Evolutionary conservation across 1,140 invertebrate species (phyloP).

Genomic region (Yoshiicerus persimilis): DNA sequence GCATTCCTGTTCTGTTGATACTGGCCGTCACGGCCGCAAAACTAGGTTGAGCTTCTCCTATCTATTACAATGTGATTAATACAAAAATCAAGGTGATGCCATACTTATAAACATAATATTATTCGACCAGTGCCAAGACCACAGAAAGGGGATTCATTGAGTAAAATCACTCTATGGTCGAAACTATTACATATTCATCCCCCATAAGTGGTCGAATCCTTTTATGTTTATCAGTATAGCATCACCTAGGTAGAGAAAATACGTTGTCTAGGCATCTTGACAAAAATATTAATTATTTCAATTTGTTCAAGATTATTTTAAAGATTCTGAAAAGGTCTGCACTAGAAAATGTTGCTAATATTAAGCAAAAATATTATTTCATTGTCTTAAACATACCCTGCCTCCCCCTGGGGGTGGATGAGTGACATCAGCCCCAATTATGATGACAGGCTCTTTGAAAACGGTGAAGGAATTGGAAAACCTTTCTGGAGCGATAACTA

Average conservation of each 20-base stretch:
- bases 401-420: slow-evolving; percentile 69
- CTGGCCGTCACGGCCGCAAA: slow-evolving; percentile 33
- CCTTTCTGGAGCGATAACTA: slow-evolving; percentile 51
- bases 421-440: slow-evolving; percentile 84
- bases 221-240: too few relatives aligned
- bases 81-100: background rate
- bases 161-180: too few relatives aligned
- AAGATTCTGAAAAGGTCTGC: too few relatives aligned
- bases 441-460: slow-evolving; percentile 60
- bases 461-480: background rate
- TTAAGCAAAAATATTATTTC: background rate
- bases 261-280: too few relatives aligned
- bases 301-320: too few relatives aligned
- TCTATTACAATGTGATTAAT: background rate
- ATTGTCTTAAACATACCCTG: background rate
- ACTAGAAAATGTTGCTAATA: background rate
- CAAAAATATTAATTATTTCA: too few relatives aligned
- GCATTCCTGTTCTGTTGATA: slow-evolving; percentile 35
- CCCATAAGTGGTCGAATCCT: too few relatives aligned
- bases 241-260: too few relatives aligned
- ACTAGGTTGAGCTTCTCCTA: background rate
- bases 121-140: too few relatives aligned
- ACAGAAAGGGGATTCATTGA: too few relatives aligned
- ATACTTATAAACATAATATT: too few relatives aligned
- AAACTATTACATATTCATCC: too few relatives aligned